phyloP scores from a whole-genome alignment of 2,113 vertebrate species.

The Neolamprologus ventralis region DNA sequence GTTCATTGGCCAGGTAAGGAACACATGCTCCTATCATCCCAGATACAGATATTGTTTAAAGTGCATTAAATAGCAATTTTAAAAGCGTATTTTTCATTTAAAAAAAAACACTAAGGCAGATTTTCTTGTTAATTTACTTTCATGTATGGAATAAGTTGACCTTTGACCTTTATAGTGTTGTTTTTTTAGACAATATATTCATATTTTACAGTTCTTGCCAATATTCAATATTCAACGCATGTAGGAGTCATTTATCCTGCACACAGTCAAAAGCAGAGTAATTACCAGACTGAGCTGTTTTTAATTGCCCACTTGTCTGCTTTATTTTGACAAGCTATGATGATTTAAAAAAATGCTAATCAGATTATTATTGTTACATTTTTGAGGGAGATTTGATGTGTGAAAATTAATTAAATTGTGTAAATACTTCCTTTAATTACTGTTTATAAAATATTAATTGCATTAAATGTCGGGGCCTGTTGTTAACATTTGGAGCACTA shows the following conservation, averaged over 20 bases:
- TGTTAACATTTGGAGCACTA: not conserved
- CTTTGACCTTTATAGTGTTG: not conserved
- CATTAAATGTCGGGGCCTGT: not conserved
- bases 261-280: not conserved
- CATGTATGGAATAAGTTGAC: not conserved
- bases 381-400: not conserved
- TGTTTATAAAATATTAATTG: not conserved
- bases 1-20: conserved; percentile 85
- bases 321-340: not conserved
- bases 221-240: not conserved
- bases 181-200: not conserved
- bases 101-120: not conserved
- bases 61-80: not conserved
- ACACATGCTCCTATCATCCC: not conserved
- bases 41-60: not conserved
- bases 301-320: not conserved
- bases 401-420: not conserved
- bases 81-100: not conserved
- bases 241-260: not conserved
- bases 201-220: not conserved
- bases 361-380: not conserved
- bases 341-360: not conserved
- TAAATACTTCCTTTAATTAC: not conserved
- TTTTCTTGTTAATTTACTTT: not conserved
- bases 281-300: not conserved